phyloP scores from a whole-genome alignment of 1,140 invertebrate genomes.

The Diabrotica undecimpunctata region DNA sequence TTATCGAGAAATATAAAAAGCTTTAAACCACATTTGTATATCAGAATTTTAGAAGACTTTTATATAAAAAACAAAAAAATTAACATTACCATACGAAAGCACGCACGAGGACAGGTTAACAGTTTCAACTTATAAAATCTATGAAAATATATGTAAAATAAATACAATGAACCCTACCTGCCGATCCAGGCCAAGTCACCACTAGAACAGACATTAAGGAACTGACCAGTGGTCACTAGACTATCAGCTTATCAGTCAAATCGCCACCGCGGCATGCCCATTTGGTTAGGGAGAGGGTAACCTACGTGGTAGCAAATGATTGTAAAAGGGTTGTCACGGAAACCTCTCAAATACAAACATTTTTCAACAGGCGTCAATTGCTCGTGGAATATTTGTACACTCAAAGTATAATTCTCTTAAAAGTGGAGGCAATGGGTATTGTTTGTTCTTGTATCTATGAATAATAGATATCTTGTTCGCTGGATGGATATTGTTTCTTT shows the following conservation, averaged over 20 bases:
- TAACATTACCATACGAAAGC: too few species aligned
- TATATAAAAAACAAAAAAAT: too few species aligned
- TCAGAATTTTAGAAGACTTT: too few species aligned
- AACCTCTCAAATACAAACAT: conserved; percentile 42
- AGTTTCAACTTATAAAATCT: too few species aligned
- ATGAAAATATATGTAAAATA: neutral
- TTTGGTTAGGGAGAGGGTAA: conserved; percentile 31
- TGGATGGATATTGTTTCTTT: too few species aligned
- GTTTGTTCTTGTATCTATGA: too few species aligned
- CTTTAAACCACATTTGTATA: too few species aligned
- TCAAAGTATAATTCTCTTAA: neutral
- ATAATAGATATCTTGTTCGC: too few species aligned
- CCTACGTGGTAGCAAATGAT: conserved; percentile 45
- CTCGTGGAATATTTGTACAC: neutral
- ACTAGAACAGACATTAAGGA: conserved; percentile 32
- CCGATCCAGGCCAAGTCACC: conserved; percentile 13
- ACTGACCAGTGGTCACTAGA: conserved; percentile 41
- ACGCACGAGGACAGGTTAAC: too few species aligned
- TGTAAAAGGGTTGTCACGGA: conserved; percentile 42
- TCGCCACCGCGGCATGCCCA: conserved; percentile 35
- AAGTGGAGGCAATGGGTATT: too few species aligned
- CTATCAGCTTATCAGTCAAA: conserved; percentile 41
- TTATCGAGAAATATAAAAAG: too few species aligned
- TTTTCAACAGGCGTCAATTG: conserved; percentile 1
- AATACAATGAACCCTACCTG: conserved; percentile 18